Evolutionary conservation across 1,140 invertebrate genomes (phyloP).

Genomic region (Paralvinella palmiformis): DNA sequence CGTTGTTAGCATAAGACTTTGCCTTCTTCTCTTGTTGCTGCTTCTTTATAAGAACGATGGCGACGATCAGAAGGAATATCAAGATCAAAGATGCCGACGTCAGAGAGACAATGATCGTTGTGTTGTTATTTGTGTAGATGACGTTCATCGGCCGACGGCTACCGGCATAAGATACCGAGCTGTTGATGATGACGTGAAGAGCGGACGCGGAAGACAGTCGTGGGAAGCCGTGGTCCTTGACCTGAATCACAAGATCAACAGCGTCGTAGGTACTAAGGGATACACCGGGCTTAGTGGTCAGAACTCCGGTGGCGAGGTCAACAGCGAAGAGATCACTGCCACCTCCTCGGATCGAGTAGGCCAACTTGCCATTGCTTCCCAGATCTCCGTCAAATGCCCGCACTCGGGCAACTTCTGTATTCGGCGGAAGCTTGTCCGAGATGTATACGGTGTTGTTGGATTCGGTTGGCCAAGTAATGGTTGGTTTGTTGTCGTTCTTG

Average conservation of each 20-base stretch:
- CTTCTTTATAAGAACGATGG: neutral
- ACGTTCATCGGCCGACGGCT: too few species aligned
- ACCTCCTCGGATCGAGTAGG: neutral
- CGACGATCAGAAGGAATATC: neutral
- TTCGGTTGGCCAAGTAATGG: neutral
- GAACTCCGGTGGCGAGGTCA: neutral
- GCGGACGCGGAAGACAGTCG: neutral
- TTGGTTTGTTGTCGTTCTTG: conserved; percentile 10
- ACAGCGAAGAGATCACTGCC: neutral
- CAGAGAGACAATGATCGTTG: neutral
- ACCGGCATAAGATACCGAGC: neutral
- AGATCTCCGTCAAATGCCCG: neutral
- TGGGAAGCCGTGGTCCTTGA: neutral
- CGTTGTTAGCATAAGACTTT: too few species aligned
- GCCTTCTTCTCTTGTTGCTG: neutral
- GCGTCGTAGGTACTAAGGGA: neutral
- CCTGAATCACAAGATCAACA: neutral
- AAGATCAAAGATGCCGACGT: neutral
- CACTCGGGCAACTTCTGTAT: neutral
- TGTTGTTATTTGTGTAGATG: neutral
- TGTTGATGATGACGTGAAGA: neutral
- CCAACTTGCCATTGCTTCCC: neutral
- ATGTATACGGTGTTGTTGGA: neutral
- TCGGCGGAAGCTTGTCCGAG: neutral
- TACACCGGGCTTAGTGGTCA: neutral